phyloP scores from a whole-genome alignment of 2,888 invertebrate genomes.

The Xestia rhomboidea region DNA sequence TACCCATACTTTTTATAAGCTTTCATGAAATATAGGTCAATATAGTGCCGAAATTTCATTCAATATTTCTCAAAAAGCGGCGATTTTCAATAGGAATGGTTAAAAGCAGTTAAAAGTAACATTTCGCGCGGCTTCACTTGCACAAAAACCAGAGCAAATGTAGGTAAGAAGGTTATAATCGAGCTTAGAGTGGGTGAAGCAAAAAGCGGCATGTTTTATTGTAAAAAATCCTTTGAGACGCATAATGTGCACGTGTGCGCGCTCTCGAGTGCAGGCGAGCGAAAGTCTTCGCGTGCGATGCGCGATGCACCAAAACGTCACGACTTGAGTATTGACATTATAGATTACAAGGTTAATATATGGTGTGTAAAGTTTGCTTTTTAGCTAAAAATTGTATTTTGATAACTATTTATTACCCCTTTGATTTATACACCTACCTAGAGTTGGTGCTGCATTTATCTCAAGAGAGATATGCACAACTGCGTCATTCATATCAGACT shows the following conservation, averaged over 20 bases:
- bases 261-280: conserved; percentile 80
- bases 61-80: conserved; percentile 35
- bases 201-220: conserved; percentile 90
- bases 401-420: neutral
- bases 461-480: too few relatives aligned
- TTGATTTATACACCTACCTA: neutral
- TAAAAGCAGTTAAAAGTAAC: conserved; percentile 65
- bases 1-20: neutral
- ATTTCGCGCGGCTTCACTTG: conserved; percentile 73
- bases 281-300: conserved; percentile 78
- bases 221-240: conserved; percentile 88
- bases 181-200: conserved; percentile 90
- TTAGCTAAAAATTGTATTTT: neutral
- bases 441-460: neutral
- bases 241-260: conserved; percentile 88
- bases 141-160: conserved; percentile 88
- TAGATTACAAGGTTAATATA: conserved; percentile 19
- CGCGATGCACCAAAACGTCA: conserved; percentile 65
- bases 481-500: too few relatives aligned
- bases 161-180: conserved; percentile 91
- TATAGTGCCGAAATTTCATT: conserved; percentile 28
- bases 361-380: conserved; percentile 3
- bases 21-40: conserved; percentile 51
- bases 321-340: conserved; percentile 45
- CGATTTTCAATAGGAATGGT: conserved; percentile 57